Evolutionary conservation across 2,113 vertebrate species (phyloP).

Genomic region (Centrocercus urophasianus): DNA sequence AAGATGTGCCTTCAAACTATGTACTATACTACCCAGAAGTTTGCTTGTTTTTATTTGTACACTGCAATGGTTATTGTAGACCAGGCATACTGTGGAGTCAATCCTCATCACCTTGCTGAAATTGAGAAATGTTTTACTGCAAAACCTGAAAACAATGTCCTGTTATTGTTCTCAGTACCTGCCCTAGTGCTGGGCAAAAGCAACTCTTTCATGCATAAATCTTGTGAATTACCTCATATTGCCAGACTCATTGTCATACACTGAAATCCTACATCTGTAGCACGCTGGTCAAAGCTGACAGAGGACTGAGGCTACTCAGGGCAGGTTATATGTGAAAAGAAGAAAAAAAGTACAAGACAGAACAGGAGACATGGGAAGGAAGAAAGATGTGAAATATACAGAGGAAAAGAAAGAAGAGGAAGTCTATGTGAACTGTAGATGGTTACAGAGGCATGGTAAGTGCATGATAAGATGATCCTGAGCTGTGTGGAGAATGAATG

Average conservation of each 20-base stretch:
- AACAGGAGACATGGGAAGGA: background rate
- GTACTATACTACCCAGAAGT: background rate
- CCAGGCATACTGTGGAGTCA: background rate
- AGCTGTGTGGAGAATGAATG: background rate
- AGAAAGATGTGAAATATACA: background rate
- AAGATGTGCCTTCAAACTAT: background rate
- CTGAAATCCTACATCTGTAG: background rate
- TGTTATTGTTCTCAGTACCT: background rate
- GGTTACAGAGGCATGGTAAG: background rate
- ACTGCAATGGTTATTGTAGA: background rate
- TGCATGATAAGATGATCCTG: background rate
- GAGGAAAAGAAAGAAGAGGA: background rate
- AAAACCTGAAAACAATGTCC: slow-evolving; percentile 24
- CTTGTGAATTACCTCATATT: background rate
- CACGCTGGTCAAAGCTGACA: background rate
- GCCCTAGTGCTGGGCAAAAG: background rate
- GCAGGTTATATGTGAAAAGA: background rate
- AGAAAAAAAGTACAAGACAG: background rate
- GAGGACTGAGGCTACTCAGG: background rate
- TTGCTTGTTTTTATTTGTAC: background rate
- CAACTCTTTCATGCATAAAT: background rate
- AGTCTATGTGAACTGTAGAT: background rate
- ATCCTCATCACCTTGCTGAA: background rate
- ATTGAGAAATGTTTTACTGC: background rate
- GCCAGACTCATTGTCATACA: background rate